phyloP scores from a whole-genome alignment of 1,140 invertebrate species.

The Drosophila ohnishii region DNA sequence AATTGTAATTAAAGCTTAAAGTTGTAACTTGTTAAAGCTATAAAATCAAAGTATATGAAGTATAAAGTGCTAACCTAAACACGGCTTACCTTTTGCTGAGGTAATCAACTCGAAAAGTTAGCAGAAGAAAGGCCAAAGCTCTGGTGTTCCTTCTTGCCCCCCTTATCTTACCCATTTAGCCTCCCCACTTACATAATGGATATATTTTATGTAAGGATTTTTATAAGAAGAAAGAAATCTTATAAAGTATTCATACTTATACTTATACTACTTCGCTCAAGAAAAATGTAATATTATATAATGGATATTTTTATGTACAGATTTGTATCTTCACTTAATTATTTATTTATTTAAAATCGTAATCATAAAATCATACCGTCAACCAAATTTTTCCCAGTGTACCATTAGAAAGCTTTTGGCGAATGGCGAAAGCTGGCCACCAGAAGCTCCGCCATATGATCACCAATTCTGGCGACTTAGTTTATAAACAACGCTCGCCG shows the following conservation, averaged over 20 bases:
- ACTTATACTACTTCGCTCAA: too few relatives aligned
- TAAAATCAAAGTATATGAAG: neutral
- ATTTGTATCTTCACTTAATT: too few relatives aligned
- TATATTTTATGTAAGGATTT: neutral
- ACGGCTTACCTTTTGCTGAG: neutral
- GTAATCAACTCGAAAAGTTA: neutral
- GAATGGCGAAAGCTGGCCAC: constrained; percentile 38
- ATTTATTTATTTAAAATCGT: too few relatives aligned
- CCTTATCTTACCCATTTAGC: too few relatives aligned
- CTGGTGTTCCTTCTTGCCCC: neutral
- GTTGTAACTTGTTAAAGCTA: too few relatives aligned
- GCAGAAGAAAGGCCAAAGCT: constrained; percentile 8
- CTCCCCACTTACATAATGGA: neutral
- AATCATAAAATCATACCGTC: too few relatives aligned
- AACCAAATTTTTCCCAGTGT: neutral
- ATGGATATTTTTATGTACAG: too few relatives aligned
- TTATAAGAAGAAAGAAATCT: neutral
- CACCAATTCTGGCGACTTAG: constrained; percentile 37
- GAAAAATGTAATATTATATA: too few relatives aligned
- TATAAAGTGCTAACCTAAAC: neutral
- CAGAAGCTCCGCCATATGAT: constrained; percentile 55
- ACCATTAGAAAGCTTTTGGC: constrained; percentile 36
- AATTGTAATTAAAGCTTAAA: neutral
- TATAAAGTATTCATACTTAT: too few relatives aligned
- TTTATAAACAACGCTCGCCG: constrained; percentile 71